Evolutionary conservation across 1,140 invertebrate genomes (phyloP), one percentile per base, ranked within the genome.

Genomic region (Drosophila aff.): DNA sequence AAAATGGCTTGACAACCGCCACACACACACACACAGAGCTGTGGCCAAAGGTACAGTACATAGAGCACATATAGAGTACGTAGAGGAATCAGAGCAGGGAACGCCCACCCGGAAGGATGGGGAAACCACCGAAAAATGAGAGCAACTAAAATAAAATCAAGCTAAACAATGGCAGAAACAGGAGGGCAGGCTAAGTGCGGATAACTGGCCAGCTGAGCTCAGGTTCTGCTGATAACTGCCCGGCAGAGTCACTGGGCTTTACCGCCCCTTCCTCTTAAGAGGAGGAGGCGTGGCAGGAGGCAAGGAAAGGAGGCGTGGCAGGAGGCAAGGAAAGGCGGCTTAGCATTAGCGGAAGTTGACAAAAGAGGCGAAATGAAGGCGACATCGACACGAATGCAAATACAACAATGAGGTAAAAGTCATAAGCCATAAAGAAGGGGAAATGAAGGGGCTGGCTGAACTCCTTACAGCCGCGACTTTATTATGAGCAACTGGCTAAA

Each of bases 391-490:
- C 81, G 68, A 82, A 69, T 80, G 73, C 67, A 84, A 79, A 79
- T 79, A 79, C 63, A 73, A 84, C 66, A 83, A 77, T 80, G 71
- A 60, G 63, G 69, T 63, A 82, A 85, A 85, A 76, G 76, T 86
- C 83, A 82, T 82, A 71, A 63, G 61, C 55, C 69, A 72, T 73
- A 50, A 73, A 72, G 8, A 36, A 41, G n/a, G 18, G 52, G 52
- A 49, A 68, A 69, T 46, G 18, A 65, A 33, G 21, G 47, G 8
- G 47, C 21, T 36, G 21, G 55, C 66, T 50, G 26, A 75, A 77
- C 60, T 69, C 53, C 31, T 66, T 69, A 36, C 36, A 18, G 50
- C 53, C 18, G 38, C 46, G 50, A 50, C 60, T 63, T 63, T 82
- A 81, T 78, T 65, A 79, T 75, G 71, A 64, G 64, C 64, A 57